Evolutionary conservation across 1,140 invertebrate species (phyloP), one percentile per base, ranked within the genome.

Genomic region (Cydia amplana): DNA sequence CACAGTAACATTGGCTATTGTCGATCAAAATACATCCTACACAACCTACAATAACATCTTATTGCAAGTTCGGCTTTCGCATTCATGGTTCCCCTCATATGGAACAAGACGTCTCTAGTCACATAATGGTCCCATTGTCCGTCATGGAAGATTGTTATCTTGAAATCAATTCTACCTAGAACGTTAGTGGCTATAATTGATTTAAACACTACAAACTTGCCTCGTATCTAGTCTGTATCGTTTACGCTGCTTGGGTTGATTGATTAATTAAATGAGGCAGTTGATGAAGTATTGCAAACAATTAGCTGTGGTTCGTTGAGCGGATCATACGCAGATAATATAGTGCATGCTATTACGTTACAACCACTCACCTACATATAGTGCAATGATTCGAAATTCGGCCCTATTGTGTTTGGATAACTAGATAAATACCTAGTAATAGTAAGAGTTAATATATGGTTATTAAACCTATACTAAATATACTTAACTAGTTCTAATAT

Each of bases 111-210:
- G 80, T 80, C 83, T 82, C 84, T 79, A 81, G 83, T 86, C 82
- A 80, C 65, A 70, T 70, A 70, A 70, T 70, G 18, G 83, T 82
- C 75, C 84, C 75, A 85, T 87, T 89, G 85, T 89, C 80, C 80
- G 75, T 65, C 74, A 80, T 72, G 78, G 76, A 83, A 83, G 84
- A 85, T 55, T 86, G 84, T 87, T 88, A 87, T 88, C 86, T 83
- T 73, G 80, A 79, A 85, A 82, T 77, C 82, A 83, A 87, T 86
- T 84, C 80, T 23, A 80, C 77, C 70, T 80, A 79, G 75, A 80
- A 77, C 82, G 77, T 79, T 75, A 80, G 77, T 80, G 85, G 86
- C 83, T 72, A 82, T 84, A 85, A 85, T 85, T 84, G 83, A 86
- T 86, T 83, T 81, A 83, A 85, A 78, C 80, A 79, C 76, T 75